Conservation (phyloP, 1,140 invertebrate species). For the Pygmarrhopalites habei region DNA sequence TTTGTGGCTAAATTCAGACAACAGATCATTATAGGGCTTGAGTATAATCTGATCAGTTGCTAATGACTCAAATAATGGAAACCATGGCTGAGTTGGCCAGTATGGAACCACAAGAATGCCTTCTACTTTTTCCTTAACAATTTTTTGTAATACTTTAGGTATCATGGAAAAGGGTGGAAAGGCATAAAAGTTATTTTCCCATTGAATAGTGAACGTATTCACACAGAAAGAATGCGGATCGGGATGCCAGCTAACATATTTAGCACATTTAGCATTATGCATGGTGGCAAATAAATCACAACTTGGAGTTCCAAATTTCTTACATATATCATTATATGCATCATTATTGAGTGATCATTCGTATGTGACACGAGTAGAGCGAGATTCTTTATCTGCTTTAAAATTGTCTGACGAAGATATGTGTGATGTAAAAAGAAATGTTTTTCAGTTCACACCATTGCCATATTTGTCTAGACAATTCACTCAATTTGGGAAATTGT, state of each 20-base stretch:
- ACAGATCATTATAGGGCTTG: not conserved
- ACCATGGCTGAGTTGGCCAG: conserved; percentile 4
- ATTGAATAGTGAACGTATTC: not conserved
- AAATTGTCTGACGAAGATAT: conserved; percentile 4
- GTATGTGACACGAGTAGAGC: not conserved
- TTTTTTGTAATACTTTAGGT: not conserved
- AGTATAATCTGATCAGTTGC: not conserved
- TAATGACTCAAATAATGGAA: not conserved
- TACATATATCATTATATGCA: not conserved
- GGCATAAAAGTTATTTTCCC: conserved; percentile 1
- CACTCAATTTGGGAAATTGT: not conserved
- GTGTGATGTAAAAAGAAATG: conserved; percentile 5
- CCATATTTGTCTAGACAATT: not conserved
- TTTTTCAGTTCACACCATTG: conserved; percentile 2
- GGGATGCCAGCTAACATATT: conserved; percentile 10
- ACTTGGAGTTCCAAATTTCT: not conserved
- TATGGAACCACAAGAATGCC: conserved; percentile 2
- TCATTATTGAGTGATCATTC: not conserved
- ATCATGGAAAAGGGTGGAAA: conserved; percentile 7
- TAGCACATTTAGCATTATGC: not conserved
- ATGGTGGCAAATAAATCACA: conserved; percentile 3
- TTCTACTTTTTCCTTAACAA: conserved; percentile 1
- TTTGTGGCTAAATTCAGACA: not conserved
- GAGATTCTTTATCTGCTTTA: not conserved
- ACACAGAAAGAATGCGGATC: conserved; percentile 5